Conservation (phyloP, 2,888 invertebrate genomes). For the Graphium colonna region DNA sequence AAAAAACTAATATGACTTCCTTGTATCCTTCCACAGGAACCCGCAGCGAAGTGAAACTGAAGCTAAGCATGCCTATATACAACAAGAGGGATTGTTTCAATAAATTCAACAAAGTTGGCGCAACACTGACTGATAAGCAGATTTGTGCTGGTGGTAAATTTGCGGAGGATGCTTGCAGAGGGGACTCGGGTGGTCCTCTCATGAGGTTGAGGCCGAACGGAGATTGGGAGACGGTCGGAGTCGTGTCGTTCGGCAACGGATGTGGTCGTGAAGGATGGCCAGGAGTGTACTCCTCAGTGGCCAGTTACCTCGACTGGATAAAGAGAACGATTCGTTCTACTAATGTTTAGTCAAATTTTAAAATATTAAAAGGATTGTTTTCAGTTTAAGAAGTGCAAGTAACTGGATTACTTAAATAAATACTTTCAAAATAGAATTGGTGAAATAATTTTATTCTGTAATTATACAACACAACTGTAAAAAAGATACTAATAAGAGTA, state of each 20-base stretch:
- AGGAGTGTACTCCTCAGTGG: constrained; percentile 84
- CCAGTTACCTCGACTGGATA: constrained; percentile 83
- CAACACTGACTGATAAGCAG: constrained; percentile 76
- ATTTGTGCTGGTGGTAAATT: constrained; percentile 86
- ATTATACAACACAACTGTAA: no score
- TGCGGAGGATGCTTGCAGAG: constrained; percentile 85
- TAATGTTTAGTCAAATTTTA: constrained; percentile 39
- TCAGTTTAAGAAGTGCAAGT: no score
- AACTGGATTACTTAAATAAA: no score
- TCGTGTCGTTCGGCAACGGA: constrained; percentile 85
- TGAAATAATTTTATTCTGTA: no score
- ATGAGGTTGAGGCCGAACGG: constrained; percentile 78
- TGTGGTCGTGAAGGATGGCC: constrained; percentile 84
- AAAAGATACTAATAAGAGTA: no score
- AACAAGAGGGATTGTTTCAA: constrained; percentile 72
- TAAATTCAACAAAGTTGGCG: constrained; percentile 70
- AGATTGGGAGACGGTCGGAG: constrained; percentile 80
- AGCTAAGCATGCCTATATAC: constrained; percentile 80
- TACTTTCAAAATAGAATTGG: no score
- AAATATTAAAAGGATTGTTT: no score
- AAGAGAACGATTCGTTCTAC: constrained; percentile 45
- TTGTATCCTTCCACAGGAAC: no score
- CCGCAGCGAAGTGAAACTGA: constrained; percentile 81
- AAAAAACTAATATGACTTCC: no score
- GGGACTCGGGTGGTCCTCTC: constrained; percentile 89